Conservation (phyloP, 1,140 invertebrate species). For the Drosophila hydei region DNA sequence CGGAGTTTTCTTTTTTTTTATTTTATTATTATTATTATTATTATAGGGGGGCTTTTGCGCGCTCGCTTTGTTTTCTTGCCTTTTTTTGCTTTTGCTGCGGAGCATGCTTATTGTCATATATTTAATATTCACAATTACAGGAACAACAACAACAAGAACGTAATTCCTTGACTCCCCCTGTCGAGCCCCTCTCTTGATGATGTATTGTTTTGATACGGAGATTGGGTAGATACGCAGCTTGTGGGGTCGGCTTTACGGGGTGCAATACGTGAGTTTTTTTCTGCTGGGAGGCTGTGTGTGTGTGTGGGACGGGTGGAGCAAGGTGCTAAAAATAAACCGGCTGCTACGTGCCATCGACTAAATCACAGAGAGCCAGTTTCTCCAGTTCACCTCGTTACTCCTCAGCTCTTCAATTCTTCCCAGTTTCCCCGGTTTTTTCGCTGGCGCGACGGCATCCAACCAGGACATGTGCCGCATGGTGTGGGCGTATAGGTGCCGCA, state of each 20-base stretch:
- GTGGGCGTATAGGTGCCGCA: background rate
- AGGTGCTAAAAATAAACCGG: slow-evolving; percentile 73
- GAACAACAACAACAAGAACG: slow-evolving; percentile 35
- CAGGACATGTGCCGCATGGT: slow-evolving; percentile 5
- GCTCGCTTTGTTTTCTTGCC: slow-evolving; percentile 11
- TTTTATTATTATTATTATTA: slow-evolving; percentile 21
- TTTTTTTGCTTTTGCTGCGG: slow-evolving; percentile 12
- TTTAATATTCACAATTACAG: slow-evolving; percentile 77
- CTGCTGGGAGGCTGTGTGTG: slow-evolving; percentile 14
- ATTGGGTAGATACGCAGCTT: slow-evolving; percentile 35
- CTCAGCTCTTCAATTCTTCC: slow-evolving; percentile 1
- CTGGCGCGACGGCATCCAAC: slow-evolving; percentile 5
- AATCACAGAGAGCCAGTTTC: slow-evolving; percentile 33
- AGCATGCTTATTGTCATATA: slow-evolving; percentile 50
- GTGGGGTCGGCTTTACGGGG: background rate
- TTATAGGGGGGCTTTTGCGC: background rate
- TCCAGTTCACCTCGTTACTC: slow-evolving; percentile 2
- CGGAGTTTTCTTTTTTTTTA: slow-evolving; percentile 21
- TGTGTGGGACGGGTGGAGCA: slow-evolving; percentile 11
- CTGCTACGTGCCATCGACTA: slow-evolving; percentile 55
- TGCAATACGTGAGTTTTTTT: slow-evolving; percentile 3
- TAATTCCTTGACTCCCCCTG: background rate
- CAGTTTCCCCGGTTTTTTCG: background rate
- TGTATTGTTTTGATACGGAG: slow-evolving; percentile 68
- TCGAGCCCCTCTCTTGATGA: slow-evolving; percentile 40